Evolutionary conservation across 1,140 invertebrate genomes (phyloP).

Genomic region (Chlorops oryzae): DNA sequence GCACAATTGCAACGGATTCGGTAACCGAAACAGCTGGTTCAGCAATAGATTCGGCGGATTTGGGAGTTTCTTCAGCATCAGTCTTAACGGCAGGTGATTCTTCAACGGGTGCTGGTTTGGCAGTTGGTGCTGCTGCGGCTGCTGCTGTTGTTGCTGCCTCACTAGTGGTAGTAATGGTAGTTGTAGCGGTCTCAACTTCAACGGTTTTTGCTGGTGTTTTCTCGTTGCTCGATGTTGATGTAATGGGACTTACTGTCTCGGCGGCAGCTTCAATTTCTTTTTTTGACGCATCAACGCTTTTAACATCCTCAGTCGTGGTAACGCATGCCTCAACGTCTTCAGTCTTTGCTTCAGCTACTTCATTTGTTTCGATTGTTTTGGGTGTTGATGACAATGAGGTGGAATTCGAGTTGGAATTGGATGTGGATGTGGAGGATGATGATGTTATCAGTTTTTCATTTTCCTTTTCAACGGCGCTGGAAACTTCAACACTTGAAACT

Average conservation of each 20-base stretch:
- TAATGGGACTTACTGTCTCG: background rate
- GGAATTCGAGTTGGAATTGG: too few relatives aligned
- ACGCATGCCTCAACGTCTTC: background rate
- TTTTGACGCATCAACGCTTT: slow-evolving; percentile 10
- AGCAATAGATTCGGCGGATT: background rate
- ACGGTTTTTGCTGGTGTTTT: background rate
- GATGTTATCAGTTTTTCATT: too few relatives aligned
- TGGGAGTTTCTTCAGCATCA: slow-evolving; percentile 9
- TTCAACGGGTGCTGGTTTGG: slow-evolving; percentile 4
- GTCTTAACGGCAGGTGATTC: too few relatives aligned
- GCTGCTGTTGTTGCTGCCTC: slow-evolving; percentile 12
- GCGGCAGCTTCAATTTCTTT: background rate
- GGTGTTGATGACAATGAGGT: too few relatives aligned
- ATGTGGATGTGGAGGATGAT: too few relatives aligned
- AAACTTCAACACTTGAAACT: too few relatives aligned
- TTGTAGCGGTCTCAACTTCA: slow-evolving; percentile 8
- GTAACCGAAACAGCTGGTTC: background rate
- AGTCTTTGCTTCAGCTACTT: background rate
- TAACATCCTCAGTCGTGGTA: background rate
- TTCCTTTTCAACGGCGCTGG: slow-evolving; percentile 4
- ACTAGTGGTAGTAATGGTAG: slow-evolving; percentile 17
- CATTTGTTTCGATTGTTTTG: background rate
- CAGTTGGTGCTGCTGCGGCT: background rate
- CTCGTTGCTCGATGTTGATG: background rate
- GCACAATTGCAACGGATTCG: slow-evolving; percentile 5